These are phyloP conservation scores for Fregetta grallaria DNA, from an alignment of 2,113 vertebrate genomes.

Conservation along the genomic window DNA sequence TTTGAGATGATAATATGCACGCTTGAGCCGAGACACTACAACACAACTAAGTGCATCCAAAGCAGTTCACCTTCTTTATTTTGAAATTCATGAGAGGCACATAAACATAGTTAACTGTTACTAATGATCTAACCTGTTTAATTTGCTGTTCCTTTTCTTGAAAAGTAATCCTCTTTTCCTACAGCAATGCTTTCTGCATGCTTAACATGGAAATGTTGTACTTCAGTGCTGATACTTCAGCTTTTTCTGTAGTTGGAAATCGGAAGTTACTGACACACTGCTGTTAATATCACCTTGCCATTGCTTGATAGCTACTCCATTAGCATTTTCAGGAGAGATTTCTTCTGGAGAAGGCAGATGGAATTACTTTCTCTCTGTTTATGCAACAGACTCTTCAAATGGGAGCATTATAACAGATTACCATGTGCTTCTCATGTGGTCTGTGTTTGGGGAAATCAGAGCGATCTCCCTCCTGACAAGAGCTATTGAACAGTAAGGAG, in stretches of 20 bases:
- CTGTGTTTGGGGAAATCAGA: not conserved
- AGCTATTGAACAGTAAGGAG: not conserved
- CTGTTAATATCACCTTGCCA: not conserved
- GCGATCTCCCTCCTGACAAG: not conserved
- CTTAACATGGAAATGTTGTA: not conserved
- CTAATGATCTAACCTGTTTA: not conserved
- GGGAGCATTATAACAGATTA: not conserved
- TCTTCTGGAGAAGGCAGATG: not conserved
- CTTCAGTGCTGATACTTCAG: not conserved
- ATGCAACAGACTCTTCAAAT: not conserved
- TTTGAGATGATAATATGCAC: not conserved
- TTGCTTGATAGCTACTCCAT: not conserved
- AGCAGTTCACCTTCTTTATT: not conserved
- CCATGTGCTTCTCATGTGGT: not conserved
- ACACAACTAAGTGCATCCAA: not conserved
- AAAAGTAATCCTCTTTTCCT: not conserved
- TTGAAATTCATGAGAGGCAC: not conserved
- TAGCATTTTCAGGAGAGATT: conserved; percentile 18
- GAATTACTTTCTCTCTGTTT: conserved; percentile 9
- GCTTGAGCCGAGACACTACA: not conserved
- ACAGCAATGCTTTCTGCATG: not conserved
- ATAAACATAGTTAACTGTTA: not conserved
- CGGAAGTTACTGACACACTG: not conserved
- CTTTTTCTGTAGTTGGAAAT: not conserved
- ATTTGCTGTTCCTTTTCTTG: not conserved